phyloP scores from a whole-genome alignment of 2,113 vertebrate genomes.

The Pao palembangensis region DNA sequence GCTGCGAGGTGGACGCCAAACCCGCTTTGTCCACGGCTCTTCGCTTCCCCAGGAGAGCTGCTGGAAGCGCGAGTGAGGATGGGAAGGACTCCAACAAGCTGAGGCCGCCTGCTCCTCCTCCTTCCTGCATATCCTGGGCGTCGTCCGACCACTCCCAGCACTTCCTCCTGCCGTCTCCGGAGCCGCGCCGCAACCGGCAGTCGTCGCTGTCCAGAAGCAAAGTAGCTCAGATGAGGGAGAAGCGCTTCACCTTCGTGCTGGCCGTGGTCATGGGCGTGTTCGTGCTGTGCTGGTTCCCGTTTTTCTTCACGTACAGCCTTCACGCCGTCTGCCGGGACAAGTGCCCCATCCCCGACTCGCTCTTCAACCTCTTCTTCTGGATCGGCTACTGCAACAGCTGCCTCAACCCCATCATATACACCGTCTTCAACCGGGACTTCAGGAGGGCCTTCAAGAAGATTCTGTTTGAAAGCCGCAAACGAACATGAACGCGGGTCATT shows the following conservation, averaged over 20 bases:
- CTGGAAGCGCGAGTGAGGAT: slow-evolving; percentile 37
- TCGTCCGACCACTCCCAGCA: slow-evolving; percentile 56
- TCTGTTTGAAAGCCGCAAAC: slow-evolving; percentile 54
- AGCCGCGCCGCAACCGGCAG: slow-evolving; percentile 52
- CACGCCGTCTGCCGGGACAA: slow-evolving; percentile 77
- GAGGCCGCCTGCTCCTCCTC: slow-evolving; percentile 44
- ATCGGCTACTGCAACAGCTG: slow-evolving; percentile 78
- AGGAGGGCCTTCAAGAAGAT: slow-evolving; percentile 81
- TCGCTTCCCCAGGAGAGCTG: slow-evolving; percentile 39
- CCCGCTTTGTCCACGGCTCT: slow-evolving; percentile 47
- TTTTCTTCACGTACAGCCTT: slow-evolving; percentile 88
- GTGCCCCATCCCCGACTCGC: slow-evolving; percentile 77
- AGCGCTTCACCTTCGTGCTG: slow-evolving; percentile 82
- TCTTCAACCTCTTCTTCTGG: slow-evolving; percentile 94
- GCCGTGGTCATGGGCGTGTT: slow-evolving; percentile 85
- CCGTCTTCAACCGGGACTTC: slow-evolving; percentile 83
- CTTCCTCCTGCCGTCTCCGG: slow-evolving; percentile 51
- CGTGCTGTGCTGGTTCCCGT: slow-evolving; percentile 87
- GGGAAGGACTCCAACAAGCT: slow-evolving; percentile 23
- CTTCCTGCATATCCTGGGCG: slow-evolving; percentile 51
- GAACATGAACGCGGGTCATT: slow-evolving; percentile 52
- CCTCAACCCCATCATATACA: slow-evolving; percentile 77
- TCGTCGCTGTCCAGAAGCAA: slow-evolving; percentile 69
- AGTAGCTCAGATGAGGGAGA: slow-evolving; percentile 78
- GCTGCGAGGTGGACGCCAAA: slow-evolving; percentile 35